Base-by-base conservation (phyloP, 2,113 vertebrate genomes). In the Nanorana parkeri region DNA sequence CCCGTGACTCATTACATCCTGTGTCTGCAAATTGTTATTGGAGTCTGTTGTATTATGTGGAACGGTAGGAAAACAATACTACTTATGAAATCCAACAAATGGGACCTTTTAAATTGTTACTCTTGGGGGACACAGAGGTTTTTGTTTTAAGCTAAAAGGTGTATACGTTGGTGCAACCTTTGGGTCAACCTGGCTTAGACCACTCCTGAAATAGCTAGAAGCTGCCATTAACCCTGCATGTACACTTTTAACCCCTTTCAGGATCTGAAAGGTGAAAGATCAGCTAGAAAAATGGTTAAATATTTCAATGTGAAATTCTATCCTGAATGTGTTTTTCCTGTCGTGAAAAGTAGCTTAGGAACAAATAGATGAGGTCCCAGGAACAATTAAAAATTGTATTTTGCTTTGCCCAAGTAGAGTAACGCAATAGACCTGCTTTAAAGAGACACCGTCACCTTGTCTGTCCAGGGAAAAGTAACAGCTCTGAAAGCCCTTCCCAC, bases 141-240 rank as follows among this genome's bases (percentile, higher is more conserved):
- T 63, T 24, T 84, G 86, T 89, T 78, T 69, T 52, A 85, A 86
- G 85, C 80, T 88, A 85, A 85, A 86, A 88, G 58, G 69, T 88
- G 68, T 55, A 84, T 89, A 87, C 88, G 87, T 87, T 84, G 82
- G 61, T 87, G 67, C 84, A 88, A 80, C 84, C 87, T 82, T 64
- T 26, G 26, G 87, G 86, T 91, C 87, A 90, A 72, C 84, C 88
- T 84, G 85, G 86, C 87, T 56, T 85, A 60, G 86, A 76, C 84
- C 79, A 80, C 83, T 89, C 84, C 80, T 84, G 83, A 75, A 86
- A 77, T 83, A 75, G 77, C 77, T 88, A 87, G 84, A 84, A 84
- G 79, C 61, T 86, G 77, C 84, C 85, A 83, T 84, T 88, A 89
- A 76, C 68, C 86, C 68, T 85, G 85, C 86, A 88, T 87, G 64